phyloP scores from a whole-genome alignment of 2,113 vertebrate genomes.

The Alces alces region DNA sequence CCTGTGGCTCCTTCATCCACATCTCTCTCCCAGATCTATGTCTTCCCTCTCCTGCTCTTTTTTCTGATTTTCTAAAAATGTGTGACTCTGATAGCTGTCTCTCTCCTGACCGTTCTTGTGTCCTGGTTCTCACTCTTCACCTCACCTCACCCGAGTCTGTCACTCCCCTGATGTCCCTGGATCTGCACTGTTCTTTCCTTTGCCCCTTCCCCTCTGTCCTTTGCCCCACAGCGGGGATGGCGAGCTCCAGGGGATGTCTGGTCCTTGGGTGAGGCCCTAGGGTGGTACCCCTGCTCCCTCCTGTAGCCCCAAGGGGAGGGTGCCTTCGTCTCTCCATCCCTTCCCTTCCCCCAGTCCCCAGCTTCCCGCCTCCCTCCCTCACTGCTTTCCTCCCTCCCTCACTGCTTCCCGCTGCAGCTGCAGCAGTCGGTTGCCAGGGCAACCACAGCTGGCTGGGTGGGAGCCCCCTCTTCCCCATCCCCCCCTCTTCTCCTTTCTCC shows the following conservation, averaged over 20 bases:
- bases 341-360: conserved; percentile 73
- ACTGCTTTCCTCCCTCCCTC: conserved; percentile 76
- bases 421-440: conserved; percentile 88
- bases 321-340: neutral
- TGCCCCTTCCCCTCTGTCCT: neutral
- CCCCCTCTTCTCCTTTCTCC: conserved; percentile 79
- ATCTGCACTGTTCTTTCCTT: neutral
- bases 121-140: neutral
- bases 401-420: conserved; percentile 77
- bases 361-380: conserved; percentile 80
- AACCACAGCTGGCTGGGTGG: conserved; percentile 87
- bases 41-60: neutral
- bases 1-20: neutral
- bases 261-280: neutral
- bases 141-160: neutral
- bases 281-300: neutral
- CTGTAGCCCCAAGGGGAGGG: neutral
- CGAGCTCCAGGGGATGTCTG: neutral
- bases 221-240: neutral
- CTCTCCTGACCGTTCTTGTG: neutral
- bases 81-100: neutral
- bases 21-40: neutral
- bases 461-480: conserved; percentile 79
- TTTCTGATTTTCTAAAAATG: neutral
- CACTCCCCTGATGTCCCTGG: neutral